phyloP scores from a whole-genome alignment of 2,113 vertebrate genomes.

The Ameiurus melas region DNA sequence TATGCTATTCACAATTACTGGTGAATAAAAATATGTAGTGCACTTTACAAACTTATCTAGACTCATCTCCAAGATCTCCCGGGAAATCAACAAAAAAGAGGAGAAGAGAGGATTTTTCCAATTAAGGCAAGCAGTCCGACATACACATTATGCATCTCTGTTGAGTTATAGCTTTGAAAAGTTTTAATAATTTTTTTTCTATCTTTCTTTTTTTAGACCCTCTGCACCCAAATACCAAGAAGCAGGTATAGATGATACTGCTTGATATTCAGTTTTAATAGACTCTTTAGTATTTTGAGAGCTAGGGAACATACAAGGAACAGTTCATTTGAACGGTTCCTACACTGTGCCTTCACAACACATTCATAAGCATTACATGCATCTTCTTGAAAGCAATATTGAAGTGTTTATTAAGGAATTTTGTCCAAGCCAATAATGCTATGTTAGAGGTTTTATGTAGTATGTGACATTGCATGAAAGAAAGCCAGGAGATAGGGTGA shows the following conservation, averaged over 20 bases:
- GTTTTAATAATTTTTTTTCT: background rate
- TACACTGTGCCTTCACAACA: background rate
- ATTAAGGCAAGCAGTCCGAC: slow-evolving; percentile 70
- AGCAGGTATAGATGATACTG: slow-evolving; percentile 59
- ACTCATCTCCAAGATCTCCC: slow-evolving; percentile 83
- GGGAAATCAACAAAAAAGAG: slow-evolving; percentile 86
- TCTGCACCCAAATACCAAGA: slow-evolving; percentile 54
- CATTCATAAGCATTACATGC: background rate
- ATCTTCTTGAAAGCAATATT: background rate
- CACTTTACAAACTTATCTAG: slow-evolving; percentile 64
- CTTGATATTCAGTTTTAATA: background rate
- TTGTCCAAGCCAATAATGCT: background rate
- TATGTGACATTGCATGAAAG: background rate
- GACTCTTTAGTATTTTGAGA: background rate
- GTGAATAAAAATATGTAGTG: background rate
- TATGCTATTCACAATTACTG: background rate
- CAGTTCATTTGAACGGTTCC: background rate
- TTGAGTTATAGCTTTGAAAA: background rate
- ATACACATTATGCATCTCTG: background rate
- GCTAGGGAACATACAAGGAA: background rate
- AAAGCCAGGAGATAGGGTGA: background rate
- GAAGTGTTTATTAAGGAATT: background rate
- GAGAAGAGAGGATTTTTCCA: slow-evolving; percentile 77
- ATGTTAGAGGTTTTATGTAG: background rate
- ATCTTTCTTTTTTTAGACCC: slow-evolving; percentile 45